These are phyloP conservation scores for Suillia variegata DNA, from an alignment of 2,888 invertebrate genomes.

Conservation along the genomic window DNA sequence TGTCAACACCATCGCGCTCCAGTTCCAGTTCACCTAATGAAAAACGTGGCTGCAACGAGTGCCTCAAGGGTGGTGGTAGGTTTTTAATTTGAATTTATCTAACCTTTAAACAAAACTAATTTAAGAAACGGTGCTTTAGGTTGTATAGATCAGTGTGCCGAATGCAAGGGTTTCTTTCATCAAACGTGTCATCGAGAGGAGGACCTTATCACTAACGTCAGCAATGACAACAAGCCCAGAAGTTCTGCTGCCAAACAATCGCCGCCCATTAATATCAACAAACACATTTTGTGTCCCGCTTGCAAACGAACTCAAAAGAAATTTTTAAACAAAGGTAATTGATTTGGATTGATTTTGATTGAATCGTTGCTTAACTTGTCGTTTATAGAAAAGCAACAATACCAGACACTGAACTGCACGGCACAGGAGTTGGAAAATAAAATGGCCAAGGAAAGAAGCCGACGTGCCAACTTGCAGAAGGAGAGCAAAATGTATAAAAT, in stretches of 20 bases:
- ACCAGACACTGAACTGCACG: conserved; percentile 28
- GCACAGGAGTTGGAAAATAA: conserved; percentile 36
- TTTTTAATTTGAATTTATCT: not conserved
- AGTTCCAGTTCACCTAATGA: conserved; percentile 43
- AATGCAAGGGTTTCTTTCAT: conserved; percentile 42
- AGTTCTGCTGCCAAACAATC: not conserved
- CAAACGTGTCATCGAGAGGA: conserved; percentile 37
- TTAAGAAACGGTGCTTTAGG: too few relatives aligned
- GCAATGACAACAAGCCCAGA: conserved; percentile 14
- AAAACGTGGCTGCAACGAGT: conserved; percentile 47
- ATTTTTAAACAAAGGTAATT: conserved; percentile 28
- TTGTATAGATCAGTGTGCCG: conserved; percentile 38
- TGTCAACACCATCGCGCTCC: conserved; percentile 37
- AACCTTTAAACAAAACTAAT: not conserved
- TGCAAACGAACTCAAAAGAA: conserved; percentile 30
- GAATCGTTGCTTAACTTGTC: not conserved
- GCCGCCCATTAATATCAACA: not conserved
- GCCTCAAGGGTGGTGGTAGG: conserved; percentile 46
- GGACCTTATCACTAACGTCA: too few relatives aligned
- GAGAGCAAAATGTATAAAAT: conserved; percentile 40
- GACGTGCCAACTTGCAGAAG: conserved; percentile 35
- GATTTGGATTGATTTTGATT: not conserved
- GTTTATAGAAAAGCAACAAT: conserved; percentile 20
- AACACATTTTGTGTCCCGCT: conserved; percentile 29
- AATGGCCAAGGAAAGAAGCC: conserved; percentile 33